Evolutionary conservation across 2,797 vertebrate genomes (phyloP).

Genomic region (Poecilia wingei): DNA sequence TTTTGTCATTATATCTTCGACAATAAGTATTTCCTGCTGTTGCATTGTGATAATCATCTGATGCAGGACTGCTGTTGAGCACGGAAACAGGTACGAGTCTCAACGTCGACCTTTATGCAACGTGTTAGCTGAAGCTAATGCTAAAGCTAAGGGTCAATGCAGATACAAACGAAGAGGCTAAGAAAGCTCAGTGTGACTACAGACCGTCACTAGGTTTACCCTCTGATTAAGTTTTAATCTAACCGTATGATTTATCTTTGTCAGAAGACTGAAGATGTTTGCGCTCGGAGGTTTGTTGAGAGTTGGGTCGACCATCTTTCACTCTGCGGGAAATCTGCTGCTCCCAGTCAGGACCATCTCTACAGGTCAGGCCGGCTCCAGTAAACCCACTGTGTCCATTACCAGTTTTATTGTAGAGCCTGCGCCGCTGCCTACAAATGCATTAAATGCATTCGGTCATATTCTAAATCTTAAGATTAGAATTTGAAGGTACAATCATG

Average conservation of each 20-base stretch:
- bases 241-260: not conserved
- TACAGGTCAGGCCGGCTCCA: slow-evolving; percentile 59
- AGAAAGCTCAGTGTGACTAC: not conserved
- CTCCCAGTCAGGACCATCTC: slow-evolving; percentile 59
- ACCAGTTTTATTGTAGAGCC: not conserved
- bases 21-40: not conserved
- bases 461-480: not conserved
- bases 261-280: slow-evolving; percentile 64
- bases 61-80: not conserved
- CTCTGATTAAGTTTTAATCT: not conserved
- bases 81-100: slow-evolving; percentile 36
- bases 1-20: not conserved
- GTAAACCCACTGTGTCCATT: not conserved
- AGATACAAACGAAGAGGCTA: not conserved
- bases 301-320: slow-evolving; percentile 63
- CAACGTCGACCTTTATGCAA: not conserved
- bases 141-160: slow-evolving; percentile 59
- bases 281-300: slow-evolving; percentile 64
- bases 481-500: not conserved
- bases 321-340: slow-evolving; percentile 60
- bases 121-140: slow-evolving; percentile 38
- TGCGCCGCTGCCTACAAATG: not conserved
- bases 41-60: not conserved
- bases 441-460: not conserved
- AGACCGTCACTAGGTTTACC: no score